A percentile compares a stretch with the other conserved stretches of the same genome.
phyloP scores from a whole-genome alignment of 1,140 invertebrate species.

The Drosophila nebulosa region DNA sequence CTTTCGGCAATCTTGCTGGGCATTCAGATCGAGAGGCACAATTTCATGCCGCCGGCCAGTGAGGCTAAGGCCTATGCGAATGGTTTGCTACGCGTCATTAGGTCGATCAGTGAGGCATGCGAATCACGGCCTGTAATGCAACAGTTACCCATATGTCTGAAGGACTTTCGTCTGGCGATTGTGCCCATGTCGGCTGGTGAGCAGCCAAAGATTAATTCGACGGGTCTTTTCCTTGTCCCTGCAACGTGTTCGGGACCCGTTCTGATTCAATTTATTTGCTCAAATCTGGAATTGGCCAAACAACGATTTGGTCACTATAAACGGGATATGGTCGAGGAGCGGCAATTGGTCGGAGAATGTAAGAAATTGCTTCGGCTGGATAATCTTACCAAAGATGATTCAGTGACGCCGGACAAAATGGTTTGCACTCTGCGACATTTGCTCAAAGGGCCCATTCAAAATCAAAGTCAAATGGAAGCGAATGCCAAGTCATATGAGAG shows the following conservation, averaged over 20 bases:
- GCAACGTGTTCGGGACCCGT: slow-evolving; percentile 92
- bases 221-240: slow-evolving; percentile 94
- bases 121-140: slow-evolving; percentile 86
- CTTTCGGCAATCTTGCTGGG: slow-evolving; percentile 89
- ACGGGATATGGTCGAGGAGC: slow-evolving; percentile 90
- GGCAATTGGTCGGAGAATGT: slow-evolving; percentile 85
- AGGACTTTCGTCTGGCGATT: slow-evolving; percentile 90
- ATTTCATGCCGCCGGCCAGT: slow-evolving; percentile 92
- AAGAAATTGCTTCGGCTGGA: slow-evolving; percentile 85
- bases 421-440: slow-evolving; percentile 89
- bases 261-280: slow-evolving; percentile 90
- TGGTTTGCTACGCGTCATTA: slow-evolving; percentile 89
- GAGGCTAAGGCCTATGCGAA: slow-evolving; percentile 88
- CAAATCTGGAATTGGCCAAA: slow-evolving; percentile 88
- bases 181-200: slow-evolving; percentile 90
- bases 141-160: slow-evolving; percentile 86
- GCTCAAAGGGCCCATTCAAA: slow-evolving; percentile 68
- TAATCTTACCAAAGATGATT: slow-evolving; percentile 91
- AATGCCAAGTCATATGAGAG: slow-evolving; percentile 80
- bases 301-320: slow-evolving; percentile 87
- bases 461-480: slow-evolving; percentile 14
- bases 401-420: slow-evolving; percentile 93
- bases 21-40: slow-evolving; percentile 91
- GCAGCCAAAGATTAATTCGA: slow-evolving; percentile 93
- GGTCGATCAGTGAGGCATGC: slow-evolving; percentile 90